phyloP scores from a whole-genome alignment of 2,113 vertebrate genomes.

The Actenoides lindsayi region DNA sequence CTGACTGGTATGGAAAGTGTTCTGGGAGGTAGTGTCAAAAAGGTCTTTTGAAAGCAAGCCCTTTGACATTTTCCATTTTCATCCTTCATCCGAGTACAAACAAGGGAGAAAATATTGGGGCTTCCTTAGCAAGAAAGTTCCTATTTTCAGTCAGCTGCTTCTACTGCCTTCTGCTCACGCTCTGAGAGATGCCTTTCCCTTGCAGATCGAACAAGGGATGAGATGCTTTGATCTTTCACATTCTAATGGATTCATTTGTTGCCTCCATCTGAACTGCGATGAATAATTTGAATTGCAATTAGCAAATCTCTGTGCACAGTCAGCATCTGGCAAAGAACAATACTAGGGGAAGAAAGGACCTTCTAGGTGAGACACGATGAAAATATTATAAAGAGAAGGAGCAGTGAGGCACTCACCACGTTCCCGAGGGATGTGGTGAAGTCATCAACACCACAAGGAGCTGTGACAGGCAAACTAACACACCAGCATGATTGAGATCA shows the following conservation, averaged over 20 bases:
- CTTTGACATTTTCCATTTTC: not conserved
- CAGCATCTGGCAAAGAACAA: not conserved
- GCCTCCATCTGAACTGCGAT: not conserved
- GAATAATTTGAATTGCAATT: not conserved
- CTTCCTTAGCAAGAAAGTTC: not conserved
- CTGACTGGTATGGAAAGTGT: not conserved
- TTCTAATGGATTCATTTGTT: slow-evolving; percentile 2
- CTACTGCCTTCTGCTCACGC: not conserved
- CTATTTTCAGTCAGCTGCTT: not conserved
- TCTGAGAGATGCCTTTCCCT: not conserved
- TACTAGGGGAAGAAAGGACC: not conserved
- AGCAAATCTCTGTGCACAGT: not conserved
- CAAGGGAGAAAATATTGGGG: not conserved
- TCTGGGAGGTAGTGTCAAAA: not conserved
- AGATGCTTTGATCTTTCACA: not conserved
- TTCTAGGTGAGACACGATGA: not conserved
- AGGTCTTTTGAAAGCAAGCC: not conserved
- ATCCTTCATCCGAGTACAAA: not conserved
- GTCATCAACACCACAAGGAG: not conserved
- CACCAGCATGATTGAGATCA: not conserved
- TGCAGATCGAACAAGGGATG: not conserved
- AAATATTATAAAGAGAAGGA: not conserved
- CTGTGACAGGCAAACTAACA: not conserved
- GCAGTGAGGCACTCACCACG: not conserved
- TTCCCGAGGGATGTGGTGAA: not conserved